A percentile compares a stretch with the other conserved stretches of the same genome.
phyloP scores from a whole-genome alignment of 2,888 invertebrate genomes.

The Diarsia dahlii region DNA sequence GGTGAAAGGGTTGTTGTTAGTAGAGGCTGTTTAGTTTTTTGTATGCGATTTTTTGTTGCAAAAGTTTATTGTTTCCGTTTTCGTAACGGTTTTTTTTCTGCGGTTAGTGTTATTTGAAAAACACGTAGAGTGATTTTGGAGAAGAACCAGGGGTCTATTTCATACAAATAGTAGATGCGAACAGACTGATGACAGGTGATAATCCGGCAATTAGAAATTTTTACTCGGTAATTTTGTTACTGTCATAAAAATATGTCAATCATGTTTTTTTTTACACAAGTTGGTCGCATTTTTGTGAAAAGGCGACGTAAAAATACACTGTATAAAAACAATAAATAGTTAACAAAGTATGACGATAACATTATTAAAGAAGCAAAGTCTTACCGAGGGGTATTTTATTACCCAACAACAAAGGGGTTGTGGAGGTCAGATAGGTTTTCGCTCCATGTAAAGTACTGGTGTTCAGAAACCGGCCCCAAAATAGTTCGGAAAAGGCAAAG shows the following conservation, averaged over 20 bases:
- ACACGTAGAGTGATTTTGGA: not conserved
- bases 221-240: too few relatives aligned
- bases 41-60: slow-evolving; percentile 1
- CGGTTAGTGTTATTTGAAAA: not conserved
- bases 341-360: too few relatives aligned
- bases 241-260: not conserved
- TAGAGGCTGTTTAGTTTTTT: slow-evolving; percentile 15
- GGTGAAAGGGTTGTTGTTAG: slow-evolving; percentile 27
- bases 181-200: not conserved
- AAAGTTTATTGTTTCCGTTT: not conserved
- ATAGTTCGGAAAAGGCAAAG: too few relatives aligned
- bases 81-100: not conserved
- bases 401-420: too few relatives aligned
- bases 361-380: too few relatives aligned
- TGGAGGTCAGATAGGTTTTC: too few relatives aligned
- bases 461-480: too few relatives aligned
- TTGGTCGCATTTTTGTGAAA: not conserved
- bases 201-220: not conserved
- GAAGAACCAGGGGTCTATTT: not conserved
- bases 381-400: too few relatives aligned
- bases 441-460: too few relatives aligned
- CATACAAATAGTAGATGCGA: not conserved
- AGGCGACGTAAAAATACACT: not conserved
- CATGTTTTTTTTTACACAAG: not conserved
- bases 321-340: too few relatives aligned